Conservation (phyloP, 2,113 vertebrate genomes). For the Melanocharis versteri region DNA sequence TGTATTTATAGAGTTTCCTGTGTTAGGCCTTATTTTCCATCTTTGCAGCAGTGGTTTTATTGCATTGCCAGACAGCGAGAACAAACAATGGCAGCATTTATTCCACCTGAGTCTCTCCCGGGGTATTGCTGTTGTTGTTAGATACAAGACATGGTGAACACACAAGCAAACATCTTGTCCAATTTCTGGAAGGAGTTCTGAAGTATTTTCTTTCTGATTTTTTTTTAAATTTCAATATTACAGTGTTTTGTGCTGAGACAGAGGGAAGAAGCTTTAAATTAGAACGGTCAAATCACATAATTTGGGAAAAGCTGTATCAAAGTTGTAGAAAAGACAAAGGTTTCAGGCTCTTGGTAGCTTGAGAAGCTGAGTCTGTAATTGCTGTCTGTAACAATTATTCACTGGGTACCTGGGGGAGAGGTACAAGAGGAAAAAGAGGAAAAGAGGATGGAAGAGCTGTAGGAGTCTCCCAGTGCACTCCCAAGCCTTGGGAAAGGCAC, state of each 20-base stretch:
- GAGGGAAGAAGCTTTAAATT: background rate
- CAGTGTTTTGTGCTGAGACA: accelerated
- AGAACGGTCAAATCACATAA: background rate
- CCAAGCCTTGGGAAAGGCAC: background rate
- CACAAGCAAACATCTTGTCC: background rate
- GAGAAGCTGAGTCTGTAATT: background rate
- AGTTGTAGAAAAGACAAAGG: background rate
- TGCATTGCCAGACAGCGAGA: background rate
- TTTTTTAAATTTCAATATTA: background rate
- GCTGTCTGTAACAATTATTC: background rate
- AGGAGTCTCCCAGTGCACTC: background rate
- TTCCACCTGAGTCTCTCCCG: background rate
- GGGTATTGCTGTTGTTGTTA: background rate
- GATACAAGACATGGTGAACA: background rate
- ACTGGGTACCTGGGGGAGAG: background rate
- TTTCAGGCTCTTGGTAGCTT: background rate
- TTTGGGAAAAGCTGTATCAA: background rate
- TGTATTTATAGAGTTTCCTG: background rate
- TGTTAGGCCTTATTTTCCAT: slow-evolving; percentile 11
- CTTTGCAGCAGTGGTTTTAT: background rate
- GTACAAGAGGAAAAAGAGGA: background rate
- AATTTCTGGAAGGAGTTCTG: background rate
- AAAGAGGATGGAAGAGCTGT: background rate
- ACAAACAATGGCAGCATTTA: slow-evolving; percentile 2
- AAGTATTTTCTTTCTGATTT: background rate